A percentile compares a stretch with the other conserved stretches of the same genome.
phyloP scores from a whole-genome alignment of 1,140 invertebrate genomes.

The Drosophila lini region DNA sequence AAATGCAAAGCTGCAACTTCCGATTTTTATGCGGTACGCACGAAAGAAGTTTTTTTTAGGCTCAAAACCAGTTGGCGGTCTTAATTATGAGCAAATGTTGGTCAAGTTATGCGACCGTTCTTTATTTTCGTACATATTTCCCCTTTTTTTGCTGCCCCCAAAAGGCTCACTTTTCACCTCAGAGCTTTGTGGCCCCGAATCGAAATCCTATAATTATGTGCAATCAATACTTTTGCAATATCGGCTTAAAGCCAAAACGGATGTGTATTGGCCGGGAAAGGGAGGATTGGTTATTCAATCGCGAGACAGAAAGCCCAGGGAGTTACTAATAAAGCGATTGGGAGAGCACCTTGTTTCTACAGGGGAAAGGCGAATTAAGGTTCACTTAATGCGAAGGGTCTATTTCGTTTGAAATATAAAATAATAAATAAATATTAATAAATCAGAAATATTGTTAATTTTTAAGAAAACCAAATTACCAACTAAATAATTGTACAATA shows the following conservation, averaged over 20 bases:
- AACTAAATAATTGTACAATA: neutral
- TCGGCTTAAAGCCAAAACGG: constrained; percentile 68
- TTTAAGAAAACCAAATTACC: neutral
- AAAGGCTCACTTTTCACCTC: constrained; percentile 59
- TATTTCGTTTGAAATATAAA: neutral
- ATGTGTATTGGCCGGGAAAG: constrained; percentile 30
- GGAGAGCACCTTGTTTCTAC: neutral
- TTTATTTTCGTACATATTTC: constrained; percentile 27
- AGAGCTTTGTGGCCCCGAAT: constrained; percentile 34
- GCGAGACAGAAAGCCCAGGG: neutral
- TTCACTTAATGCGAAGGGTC: constrained; percentile 43
- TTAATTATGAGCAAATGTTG: constrained; percentile 77
- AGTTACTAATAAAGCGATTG: constrained; percentile 66
- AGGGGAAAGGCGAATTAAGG: neutral
- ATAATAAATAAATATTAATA: neutral
- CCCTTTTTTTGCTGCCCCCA: neutral
- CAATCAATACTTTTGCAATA: constrained; percentile 77
- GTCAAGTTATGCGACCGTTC: constrained; percentile 56
- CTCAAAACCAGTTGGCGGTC: constrained; percentile 60
- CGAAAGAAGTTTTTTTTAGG: constrained; percentile 21
- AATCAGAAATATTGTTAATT: neutral
- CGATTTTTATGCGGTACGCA: constrained; percentile 71
- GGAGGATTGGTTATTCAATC: constrained; percentile 3
- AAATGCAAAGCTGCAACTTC: constrained; percentile 77
- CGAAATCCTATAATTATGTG: constrained; percentile 79